Base-by-base conservation (phyloP, 2,113 vertebrate genomes). In the Nasalis larvatus region DNA sequence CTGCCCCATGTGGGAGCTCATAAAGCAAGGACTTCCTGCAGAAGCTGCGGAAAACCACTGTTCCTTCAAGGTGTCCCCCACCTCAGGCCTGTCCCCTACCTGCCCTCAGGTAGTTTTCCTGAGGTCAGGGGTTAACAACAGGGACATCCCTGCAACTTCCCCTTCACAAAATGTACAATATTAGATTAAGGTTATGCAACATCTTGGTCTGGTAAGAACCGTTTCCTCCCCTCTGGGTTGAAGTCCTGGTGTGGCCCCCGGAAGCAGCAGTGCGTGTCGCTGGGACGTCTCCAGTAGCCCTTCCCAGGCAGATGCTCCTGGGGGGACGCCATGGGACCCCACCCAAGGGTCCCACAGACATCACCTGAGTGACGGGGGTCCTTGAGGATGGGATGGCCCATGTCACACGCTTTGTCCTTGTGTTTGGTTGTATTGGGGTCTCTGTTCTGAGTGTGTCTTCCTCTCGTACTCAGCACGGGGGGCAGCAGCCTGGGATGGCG, bases 1-100 rank as follows among this genome's bases (percentile, higher is more conserved):
- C 96, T 91, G 91, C 96, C 89, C 95, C 42, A 35, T 52, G 66
- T 56, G 91, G 96, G 97, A 97, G 94, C 52, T 40, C 97, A 78
- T 1, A 0, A 81, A 97, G 98, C 97, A 97, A 97, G 96, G 98
- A 97, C 89, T 66, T 96, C 93, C 96, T 93, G 97, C 93, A 96
- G 97, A 95, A 96, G 95, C 97, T 18, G 93, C 4, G 83, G 97
- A 98, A 76, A 97, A 37, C 63, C 23, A 0, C 40, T 12, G 37
- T 27, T 47, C 69, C 69, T 35, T 1, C 0, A 14, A 54, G 71
- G 54, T 56, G 12, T 66, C 58, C 77, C 71, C 20, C 2, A 0
- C 63, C 52, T 32, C 52, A 27, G 40, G 47, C 56, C 60, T 63
- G 35, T 37, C 23, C 60, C 74, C 42, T 35, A 1, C 56, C 66